A percentile compares a stretch with the other conserved stretches of the same genome.
Evolutionary conservation across 2,797 vertebrate genomes (phyloP).

Genomic region (Cheirogaleus major): DNA sequence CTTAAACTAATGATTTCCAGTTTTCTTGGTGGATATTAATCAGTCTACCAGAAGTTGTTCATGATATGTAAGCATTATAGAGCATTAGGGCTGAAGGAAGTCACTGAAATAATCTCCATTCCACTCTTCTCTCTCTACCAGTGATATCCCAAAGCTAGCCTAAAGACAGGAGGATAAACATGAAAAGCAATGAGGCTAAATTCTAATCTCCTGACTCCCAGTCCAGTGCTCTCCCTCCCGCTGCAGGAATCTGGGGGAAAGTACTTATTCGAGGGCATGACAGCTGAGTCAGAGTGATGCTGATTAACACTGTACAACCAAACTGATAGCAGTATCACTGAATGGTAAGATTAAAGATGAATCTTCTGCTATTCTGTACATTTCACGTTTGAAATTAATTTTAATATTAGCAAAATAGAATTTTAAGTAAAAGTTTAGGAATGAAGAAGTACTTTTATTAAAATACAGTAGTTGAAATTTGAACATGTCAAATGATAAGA

Average conservation of each 20-base stretch:
- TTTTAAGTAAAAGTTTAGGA: background rate
- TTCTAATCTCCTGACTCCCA: background rate
- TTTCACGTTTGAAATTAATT: constrained; percentile 8
- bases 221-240: background rate
- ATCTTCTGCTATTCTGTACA: background rate
- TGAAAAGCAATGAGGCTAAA: background rate
- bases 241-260: background rate
- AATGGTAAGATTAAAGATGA: background rate
- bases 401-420: background rate
- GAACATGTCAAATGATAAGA: background rate
- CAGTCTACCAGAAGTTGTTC: background rate
- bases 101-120: background rate
- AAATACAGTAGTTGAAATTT: background rate
- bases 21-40: background rate
- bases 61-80: background rate
- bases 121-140: background rate
- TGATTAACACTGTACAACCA: background rate
- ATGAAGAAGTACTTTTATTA: background rate
- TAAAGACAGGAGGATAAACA: background rate
- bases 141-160: background rate
- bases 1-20: background rate
- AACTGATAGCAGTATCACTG: background rate
- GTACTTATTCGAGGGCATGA: background rate
- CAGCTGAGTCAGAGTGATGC: background rate
- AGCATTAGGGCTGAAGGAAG: background rate